Evolutionary conservation across 2,888 invertebrate species (phyloP), one percentile per base, ranked within the genome.

Genomic region (Volucella zonaria): DNA sequence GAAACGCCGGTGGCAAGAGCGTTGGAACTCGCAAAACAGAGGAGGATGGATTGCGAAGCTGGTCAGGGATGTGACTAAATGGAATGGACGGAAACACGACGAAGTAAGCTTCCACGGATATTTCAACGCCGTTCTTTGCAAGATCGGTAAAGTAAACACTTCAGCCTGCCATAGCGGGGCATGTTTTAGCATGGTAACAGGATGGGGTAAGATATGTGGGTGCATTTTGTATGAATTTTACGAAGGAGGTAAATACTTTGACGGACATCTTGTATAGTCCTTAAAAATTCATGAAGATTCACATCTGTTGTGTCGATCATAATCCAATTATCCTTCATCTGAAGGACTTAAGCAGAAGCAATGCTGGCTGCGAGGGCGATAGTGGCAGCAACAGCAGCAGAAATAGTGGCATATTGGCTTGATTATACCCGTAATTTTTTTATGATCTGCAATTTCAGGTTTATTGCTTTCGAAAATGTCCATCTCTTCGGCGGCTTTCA

Each of bases 231-330:
- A 47, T 42, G 14, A 61, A 56, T 47, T 52, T 59, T 11, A 45
- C 43, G 12, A 18, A 42, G 31, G 52, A 66, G 23, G 2, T 23
- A 23, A 62, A 62, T 67, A 70, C 66, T 74, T 78, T 31, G 52
- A 42, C 8, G 45, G 38, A 15, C 12, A 11, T 1, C 3, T 23
- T 47, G 2, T 40, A 52, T 68, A 75, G 15, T 82, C 74, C 94
- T 95, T 86, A 95, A 91, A 87, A 95, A 93, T 89, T 91, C 95
- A 89, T 96, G 96, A 88, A 95, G 92, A 91, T 95, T 95, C 81
- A 95, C 94, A 90, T 95, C 95, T 91, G 94, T 94, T 73, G 95
- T 94, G 90, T 96, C 96, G 87, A 96, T 95, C 89, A 94, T 94
- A 86, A 90, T 97, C 97, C 38, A 98, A 92, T 40, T 74, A 75